Base-by-base conservation (phyloP, 2,113 vertebrate species). In the Haliaeetus leucogaster region DNA sequence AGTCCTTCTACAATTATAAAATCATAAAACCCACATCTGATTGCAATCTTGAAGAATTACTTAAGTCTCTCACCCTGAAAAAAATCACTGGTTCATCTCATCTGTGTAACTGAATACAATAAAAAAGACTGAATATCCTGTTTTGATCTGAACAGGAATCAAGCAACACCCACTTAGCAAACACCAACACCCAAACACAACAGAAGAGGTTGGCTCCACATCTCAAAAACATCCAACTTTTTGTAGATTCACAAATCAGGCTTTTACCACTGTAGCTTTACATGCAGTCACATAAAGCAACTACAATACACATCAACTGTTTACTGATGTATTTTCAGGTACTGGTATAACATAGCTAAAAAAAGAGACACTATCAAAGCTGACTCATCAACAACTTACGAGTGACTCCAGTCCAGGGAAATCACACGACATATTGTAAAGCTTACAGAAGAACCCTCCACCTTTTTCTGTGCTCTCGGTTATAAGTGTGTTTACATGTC, bases 301-400 rank as follows among this genome's bases (percentile, higher is more conserved):
- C 80, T 34, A 48, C 53, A 71, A 40, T 11, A 48, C 6, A 3
- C 8, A 19, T 68, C 95, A 85, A 45, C 40, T 87, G 89, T 74
- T 94, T 82, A 42, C 73, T 8, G 36, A 40, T 73, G 62, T 53
- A 34, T 91, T 93, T 86, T 25, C 93, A 85, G 79, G 76, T 58
- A 20, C 40, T 66, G 71, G 12, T 48, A n/a, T 45, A 90, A 77
- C 27, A 71, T 2, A 65, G 48, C 86, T 85, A 95, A 94, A 95
- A 95, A 92, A 82, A 80, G 94, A 50, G 74, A 38, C 47, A 4
- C 58, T 88, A 90, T 91, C 82, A 58, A 82, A 85, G 87, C 95
- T 94, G 95, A 96, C 81, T 97, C 95, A 93, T 82, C 76, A 70
- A 80, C 71, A 61, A 82, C 47, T 86, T 27, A 38, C 0, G 32